These are phyloP conservation scores for Chamaea fasciata DNA, from an alignment of 2,113 vertebrate genomes.

Conservation along the genomic window DNA sequence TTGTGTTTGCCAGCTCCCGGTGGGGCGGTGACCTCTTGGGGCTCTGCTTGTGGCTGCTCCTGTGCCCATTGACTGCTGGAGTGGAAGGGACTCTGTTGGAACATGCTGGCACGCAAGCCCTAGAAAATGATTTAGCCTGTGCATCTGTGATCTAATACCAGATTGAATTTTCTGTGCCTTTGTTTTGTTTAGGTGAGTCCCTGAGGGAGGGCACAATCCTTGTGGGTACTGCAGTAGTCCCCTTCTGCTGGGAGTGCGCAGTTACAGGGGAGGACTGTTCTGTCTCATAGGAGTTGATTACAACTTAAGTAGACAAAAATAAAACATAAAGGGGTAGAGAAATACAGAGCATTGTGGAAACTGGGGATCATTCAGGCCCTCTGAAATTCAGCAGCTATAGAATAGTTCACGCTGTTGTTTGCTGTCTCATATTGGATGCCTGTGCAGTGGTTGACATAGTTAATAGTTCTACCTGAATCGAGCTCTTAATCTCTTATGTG, in stretches of 20 bases:
- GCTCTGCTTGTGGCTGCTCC: background rate
- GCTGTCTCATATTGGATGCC: background rate
- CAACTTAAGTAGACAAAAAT: background rate
- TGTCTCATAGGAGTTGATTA: rapidly evolving
- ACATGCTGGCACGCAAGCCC: background rate
- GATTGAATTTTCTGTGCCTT: background rate
- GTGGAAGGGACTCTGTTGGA: background rate
- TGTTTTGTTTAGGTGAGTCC: background rate
- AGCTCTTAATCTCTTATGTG: background rate
- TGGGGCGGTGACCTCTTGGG: background rate
- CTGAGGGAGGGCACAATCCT: background rate
- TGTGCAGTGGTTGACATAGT: background rate
- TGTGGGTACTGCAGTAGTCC: background rate
- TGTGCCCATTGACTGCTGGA: background rate
- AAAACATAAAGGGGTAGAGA: background rate
- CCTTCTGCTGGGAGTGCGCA: background rate
- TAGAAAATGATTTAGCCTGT: background rate
- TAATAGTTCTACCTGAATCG: background rate
- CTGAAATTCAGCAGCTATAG: background rate
- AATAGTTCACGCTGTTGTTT: background rate
- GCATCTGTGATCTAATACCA: background rate
- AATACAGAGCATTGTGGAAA: background rate
- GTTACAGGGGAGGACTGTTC: background rate
- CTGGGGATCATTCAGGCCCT: background rate
- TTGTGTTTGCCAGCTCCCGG: background rate